Evolutionary conservation across 2,797 vertebrate genomes (phyloP), one percentile per base, ranked within the genome.

Genomic region (Meda fulgida): DNA sequence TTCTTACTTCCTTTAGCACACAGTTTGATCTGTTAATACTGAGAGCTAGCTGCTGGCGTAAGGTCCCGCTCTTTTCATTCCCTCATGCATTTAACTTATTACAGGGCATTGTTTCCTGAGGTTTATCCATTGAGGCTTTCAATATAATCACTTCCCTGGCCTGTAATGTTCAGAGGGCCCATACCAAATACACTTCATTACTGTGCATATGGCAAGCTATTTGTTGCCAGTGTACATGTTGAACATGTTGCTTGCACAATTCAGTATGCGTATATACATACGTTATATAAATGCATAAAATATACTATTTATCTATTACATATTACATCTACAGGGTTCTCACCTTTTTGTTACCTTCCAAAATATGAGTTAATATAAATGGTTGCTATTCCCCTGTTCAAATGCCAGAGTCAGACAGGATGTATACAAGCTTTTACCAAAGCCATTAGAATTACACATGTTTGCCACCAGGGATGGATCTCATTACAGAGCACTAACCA

Each of bases 11-110:
- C 86, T 83, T 78, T 48, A 80, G 92, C 90, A 84, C 89, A 91
- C 86, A 84, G 88, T 91, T 91, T 19, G 92, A 87, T 91, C 85
- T 69, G 87, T 88, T 85, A 89, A 73, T 85, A 80, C 84, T 85
- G 40, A 75, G 87, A 91, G 89, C 87, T 76, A 46, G 65, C 55
- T 87, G 67, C 67, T 80, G 86, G 89, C 77, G 38, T 80, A 51
- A 69, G 86, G 78, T 84, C 77, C 70, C 43, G 36, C 26, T 66
- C 72, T 66, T 85, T 80, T 80, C 65, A 83, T 87, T 66, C 81
- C 34, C 81, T 75, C 48, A 76, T 80, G 78, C 81, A 80, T 81
- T 69, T 87, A 70, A 80, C 48, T 87, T 87, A 84, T 84, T 85
- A 78, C 83, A 78, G 40, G 78, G 67, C 31, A 53, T 71, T 79